Conservation (phyloP, 2,797 vertebrate genomes). For the Protonibea diacanthus region DNA sequence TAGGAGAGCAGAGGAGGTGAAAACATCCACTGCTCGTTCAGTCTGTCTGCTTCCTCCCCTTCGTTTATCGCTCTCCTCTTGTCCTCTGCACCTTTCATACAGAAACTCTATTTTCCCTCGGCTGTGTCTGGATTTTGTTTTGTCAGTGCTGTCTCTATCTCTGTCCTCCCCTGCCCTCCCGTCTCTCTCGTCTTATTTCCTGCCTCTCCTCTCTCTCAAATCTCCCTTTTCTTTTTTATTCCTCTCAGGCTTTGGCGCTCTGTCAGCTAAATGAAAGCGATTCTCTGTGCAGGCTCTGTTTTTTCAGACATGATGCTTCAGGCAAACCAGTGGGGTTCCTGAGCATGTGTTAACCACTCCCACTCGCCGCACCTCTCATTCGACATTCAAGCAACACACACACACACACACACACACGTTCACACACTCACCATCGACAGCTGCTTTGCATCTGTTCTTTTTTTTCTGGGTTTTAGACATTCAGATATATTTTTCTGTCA, state of each 20-base stretch:
- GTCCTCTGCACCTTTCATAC: constrained; percentile 19
- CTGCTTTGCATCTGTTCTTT: constrained; percentile 54
- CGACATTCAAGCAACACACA: constrained; percentile 31
- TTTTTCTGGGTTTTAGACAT: constrained; percentile 21
- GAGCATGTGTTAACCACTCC: constrained; percentile 72
- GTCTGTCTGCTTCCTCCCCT: background rate
- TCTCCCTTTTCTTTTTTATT: constrained; percentile 37
- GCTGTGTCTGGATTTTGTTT: constrained; percentile 50
- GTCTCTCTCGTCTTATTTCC: constrained; percentile 47
- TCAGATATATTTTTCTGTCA: background rate
- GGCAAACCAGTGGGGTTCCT: constrained; percentile 63
- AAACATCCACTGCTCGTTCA: background rate
- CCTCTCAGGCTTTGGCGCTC: constrained; percentile 37
- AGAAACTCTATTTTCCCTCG: constrained; percentile 19
- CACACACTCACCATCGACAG: constrained; percentile 31
- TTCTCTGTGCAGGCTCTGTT: constrained; percentile 42
- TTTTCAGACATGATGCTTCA: constrained; percentile 56
- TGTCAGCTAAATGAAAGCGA: constrained; percentile 58
- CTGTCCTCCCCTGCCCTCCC: constrained; percentile 41
- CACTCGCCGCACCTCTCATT: constrained; percentile 46
- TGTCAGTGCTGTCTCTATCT: constrained; percentile 23
- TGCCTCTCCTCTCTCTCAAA: constrained; percentile 19
- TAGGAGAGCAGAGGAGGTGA: background rate
- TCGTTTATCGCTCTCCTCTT: constrained; percentile 6
- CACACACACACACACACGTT: constrained; percentile 1